These are phyloP conservation scores for Vireo altiloquus DNA, from an alignment of 2,113 vertebrate genomes.

Conservation along the genomic window DNA sequence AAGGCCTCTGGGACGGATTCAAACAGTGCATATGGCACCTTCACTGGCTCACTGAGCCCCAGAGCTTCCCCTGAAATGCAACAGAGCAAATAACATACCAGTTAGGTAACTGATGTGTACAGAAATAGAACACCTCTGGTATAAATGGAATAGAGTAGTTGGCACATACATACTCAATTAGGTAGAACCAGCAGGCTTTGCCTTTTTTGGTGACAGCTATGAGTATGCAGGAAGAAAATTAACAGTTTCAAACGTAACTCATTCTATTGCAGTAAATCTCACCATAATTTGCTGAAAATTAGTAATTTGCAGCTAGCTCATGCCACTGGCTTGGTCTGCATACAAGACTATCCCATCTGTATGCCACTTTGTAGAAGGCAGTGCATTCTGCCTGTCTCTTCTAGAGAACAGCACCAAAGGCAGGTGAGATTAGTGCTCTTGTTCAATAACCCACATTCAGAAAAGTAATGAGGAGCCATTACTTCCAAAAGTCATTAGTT, in stretches of 20 bases:
- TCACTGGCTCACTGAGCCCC: slow-evolving; percentile 71
- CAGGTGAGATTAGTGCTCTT: neutral
- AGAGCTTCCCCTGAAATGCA: slow-evolving; percentile 73
- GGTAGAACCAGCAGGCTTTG: neutral
- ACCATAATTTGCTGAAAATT: neutral
- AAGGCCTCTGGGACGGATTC: slow-evolving; percentile 77
- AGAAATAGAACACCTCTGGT: neutral
- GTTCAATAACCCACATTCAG: neutral
- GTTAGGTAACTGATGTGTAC: neutral
- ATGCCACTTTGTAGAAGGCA: neutral
- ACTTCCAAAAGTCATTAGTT: neutral
- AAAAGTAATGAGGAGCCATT: neutral
- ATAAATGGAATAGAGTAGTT: neutral
- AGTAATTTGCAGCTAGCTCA: neutral
- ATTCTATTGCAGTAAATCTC: neutral
- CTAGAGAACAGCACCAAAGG: neutral
- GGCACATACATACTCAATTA: neutral
- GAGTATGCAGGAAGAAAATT: neutral
- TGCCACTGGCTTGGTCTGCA: neutral
- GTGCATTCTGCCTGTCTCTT: neutral
- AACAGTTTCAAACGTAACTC: neutral
- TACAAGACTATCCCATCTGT: neutral
- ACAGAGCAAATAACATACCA: neutral
- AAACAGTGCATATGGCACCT: slow-evolving; percentile 75
- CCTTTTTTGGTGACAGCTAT: neutral